phyloP scores from a whole-genome alignment of 2,113 vertebrate genomes.

The Peromyscus californicus region DNA sequence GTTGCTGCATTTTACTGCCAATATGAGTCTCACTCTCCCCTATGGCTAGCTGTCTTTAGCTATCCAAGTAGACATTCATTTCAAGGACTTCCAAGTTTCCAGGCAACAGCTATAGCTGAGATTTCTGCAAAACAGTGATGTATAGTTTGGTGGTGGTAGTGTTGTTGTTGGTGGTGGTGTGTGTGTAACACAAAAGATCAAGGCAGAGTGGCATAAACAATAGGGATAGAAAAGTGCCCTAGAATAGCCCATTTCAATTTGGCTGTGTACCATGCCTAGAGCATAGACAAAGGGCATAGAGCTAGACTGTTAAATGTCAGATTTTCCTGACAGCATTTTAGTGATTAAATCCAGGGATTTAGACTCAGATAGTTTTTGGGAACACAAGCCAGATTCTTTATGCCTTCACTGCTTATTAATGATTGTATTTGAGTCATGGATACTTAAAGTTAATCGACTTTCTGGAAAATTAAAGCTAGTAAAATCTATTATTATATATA shows the following conservation, averaged over 20 bases:
- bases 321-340: slow-evolving; percentile 73
- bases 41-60: slow-evolving; percentile 70
- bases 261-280: slow-evolving; percentile 54
- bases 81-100: slow-evolving; percentile 72
- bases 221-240: slow-evolving; percentile 47
- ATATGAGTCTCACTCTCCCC: slow-evolving; percentile 57
- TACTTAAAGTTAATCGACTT: slow-evolving; percentile 59
- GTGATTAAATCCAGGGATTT: slow-evolving; percentile 74
- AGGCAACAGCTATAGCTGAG: slow-evolving; percentile 75
- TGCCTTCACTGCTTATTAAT: slow-evolving; percentile 67
- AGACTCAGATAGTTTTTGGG: slow-evolving; percentile 58
- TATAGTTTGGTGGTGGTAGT: slow-evolving; percentile 35
- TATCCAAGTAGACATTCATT: slow-evolving; percentile 53
- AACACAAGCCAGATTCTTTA: slow-evolving; percentile 55
- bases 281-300: slow-evolving; percentile 68
- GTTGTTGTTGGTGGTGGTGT: too few relatives aligned
- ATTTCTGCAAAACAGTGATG: slow-evolving; percentile 65
- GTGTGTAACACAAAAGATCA: background rate
- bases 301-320: slow-evolving; percentile 66
- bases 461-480: slow-evolving; percentile 60
- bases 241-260: slow-evolving; percentile 67
- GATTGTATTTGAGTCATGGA: slow-evolving; percentile 54
- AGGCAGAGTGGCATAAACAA: slow-evolving; percentile 50
- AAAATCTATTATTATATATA: background rate
- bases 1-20: slow-evolving; percentile 65